Evolutionary conservation across 2,113 vertebrate species (phyloP).

Genomic region (Cynocephalus volans): DNA sequence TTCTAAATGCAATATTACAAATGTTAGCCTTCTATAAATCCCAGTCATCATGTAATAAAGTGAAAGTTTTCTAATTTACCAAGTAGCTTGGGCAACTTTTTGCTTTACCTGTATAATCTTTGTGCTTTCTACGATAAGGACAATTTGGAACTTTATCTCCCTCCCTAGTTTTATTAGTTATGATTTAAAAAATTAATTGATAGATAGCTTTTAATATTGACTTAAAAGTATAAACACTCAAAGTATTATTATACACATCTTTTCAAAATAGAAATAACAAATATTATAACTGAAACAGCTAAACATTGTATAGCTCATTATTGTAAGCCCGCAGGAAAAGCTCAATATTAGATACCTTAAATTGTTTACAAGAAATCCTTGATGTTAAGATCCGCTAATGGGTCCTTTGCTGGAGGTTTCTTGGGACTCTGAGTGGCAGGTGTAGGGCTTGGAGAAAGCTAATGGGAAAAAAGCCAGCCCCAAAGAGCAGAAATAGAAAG

Average conservation of each 20-base stretch:
- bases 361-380: slow-evolving; percentile 99
- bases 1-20: slow-evolving; percentile 46
- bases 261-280: slow-evolving; percentile 54
- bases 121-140: slow-evolving; percentile 30
- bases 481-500: slow-evolving; percentile 84
- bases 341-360: slow-evolving; percentile 90
- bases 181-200: background rate
- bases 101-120: slow-evolving; percentile 21
- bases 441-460: slow-evolving; percentile 97
- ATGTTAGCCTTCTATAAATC: background rate
- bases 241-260: background rate
- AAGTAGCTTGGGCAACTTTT: slow-evolving; percentile 18
- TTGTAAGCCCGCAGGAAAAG: slow-evolving; percentile 74
- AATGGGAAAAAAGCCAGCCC: slow-evolving; percentile 75
- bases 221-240: slow-evolving; percentile 42
- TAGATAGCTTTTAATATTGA: slow-evolving; percentile 38
- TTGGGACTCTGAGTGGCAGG: slow-evolving; percentile 97
- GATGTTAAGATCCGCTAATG: slow-evolving; percentile 99
- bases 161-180: slow-evolving; percentile 3
- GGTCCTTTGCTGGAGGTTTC: slow-evolving; percentile 99
- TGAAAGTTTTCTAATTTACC: slow-evolving; percentile 16
- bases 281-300: slow-evolving; percentile 38
- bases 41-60: background rate
- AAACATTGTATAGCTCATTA: slow-evolving; percentile 48
- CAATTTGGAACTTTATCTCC: background rate